Conservation (phyloP, 2,797 vertebrate genomes). For the Lindbergichthys nudifrons region DNA sequence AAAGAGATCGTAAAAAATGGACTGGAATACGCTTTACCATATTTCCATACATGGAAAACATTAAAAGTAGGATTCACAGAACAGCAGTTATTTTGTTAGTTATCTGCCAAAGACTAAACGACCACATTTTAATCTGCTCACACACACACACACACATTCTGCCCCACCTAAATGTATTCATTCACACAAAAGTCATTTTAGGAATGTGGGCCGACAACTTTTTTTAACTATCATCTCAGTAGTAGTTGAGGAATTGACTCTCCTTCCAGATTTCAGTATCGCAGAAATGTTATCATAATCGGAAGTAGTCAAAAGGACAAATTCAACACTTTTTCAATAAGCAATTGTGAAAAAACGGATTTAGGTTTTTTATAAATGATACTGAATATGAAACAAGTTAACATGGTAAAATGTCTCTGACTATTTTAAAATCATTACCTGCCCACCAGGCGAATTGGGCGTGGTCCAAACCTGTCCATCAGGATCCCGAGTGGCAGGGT, state of each 20-base stretch:
- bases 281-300: background rate
- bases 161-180: constrained; percentile 26
- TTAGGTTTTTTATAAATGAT: background rate
- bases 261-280: background rate
- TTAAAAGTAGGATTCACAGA: background rate
- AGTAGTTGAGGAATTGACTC: background rate
- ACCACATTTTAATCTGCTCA: too few relatives aligned
- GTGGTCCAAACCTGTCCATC: constrained; percentile 89
- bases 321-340: background rate
- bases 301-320: background rate
- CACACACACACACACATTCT: background rate
- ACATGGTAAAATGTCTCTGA: background rate
- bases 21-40: background rate
- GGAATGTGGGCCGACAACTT: constrained; percentile 54
- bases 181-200: background rate
- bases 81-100: background rate
- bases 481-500: constrained; percentile 89
- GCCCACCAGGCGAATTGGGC: constrained; percentile 89
- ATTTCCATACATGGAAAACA: background rate
- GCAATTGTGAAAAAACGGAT: background rate
- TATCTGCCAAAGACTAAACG: constrained; percentile 2
- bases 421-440: constrained; percentile 80
- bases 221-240: background rate
- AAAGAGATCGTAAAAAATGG: background rate
- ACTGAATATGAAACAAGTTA: background rate